Base-by-base conservation (phyloP, 1,140 invertebrate genomes). In the Caenorhabditis remanei region DNA sequence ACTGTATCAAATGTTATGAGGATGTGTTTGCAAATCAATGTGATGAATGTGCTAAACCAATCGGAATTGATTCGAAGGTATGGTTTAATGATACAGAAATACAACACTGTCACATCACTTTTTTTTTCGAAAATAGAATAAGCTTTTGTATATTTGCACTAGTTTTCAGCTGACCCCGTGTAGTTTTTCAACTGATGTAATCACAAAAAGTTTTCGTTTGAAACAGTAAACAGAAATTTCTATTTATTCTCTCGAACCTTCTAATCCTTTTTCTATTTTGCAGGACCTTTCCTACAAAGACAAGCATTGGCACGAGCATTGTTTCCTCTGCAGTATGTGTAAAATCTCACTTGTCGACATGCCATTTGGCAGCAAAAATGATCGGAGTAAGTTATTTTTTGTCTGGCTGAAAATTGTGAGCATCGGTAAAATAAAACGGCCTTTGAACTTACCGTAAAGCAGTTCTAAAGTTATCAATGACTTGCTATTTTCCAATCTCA, bases 221-320 rank as follows among this genome's bases (percentile, higher is more conserved):
- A 50, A 32, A 40, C n/a, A 53, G 50, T n/a, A 24, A n/a, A n/a
- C 58, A 16, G 6, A 11, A 40, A 43, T 21, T 16, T 41, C 1
- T 67, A 16, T 67, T 8, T 53, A 41, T 46, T 85, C 21, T 55
- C 9, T 6, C 21, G 13, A 43, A 21, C 53, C n/a, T 41, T 13
- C n/a, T 19, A 40, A 46, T 16, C 41, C 5, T 19, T 40, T n/a
- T n/a, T n/a, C n/a, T n/a, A n/a, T n/a, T n/a, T 94, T 94, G 19
- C 94, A 99, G 98, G 98, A 99, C 95, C 94, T 99, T 93, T 99
- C 98, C 71, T 99, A 99, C 95, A 99, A 99, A 94, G 98, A 99
- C 93, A 98, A 98, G 94, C 98, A 99, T 93, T 99, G 98, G 98
- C 98, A 99, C 94, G 98, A 99, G 94, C 96, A 91, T 58, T 99